Percentiles rank a stretch among this genome's conserved stretches.
Evolutionary conservation across 2,888 invertebrate genomes (phyloP).

Genomic region (Phrixothrix hirtus): DNA sequence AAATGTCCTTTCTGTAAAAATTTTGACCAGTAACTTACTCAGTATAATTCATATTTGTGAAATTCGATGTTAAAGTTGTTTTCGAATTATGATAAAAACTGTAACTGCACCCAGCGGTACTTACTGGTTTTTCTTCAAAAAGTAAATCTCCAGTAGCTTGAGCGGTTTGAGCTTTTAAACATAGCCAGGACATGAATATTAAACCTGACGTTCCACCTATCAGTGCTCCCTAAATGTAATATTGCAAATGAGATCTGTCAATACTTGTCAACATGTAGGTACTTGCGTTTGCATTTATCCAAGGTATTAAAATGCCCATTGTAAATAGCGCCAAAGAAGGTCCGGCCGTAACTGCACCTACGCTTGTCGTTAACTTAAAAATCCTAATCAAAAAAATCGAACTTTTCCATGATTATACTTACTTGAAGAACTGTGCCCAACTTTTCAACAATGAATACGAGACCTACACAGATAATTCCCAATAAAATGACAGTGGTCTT

Average conservation of each 20-base stretch:
- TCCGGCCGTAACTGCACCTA: constrained; percentile 68
- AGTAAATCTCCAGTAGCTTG: constrained; percentile 65
- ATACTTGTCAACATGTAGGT: not conserved
- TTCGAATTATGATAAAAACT: too few relatives aligned
- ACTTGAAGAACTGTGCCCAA: constrained; percentile 72
- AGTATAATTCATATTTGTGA: too few relatives aligned
- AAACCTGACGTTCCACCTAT: constrained; percentile 69
- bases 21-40: too few relatives aligned
- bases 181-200: constrained; percentile 68
- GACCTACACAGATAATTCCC: constrained; percentile 64
- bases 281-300: constrained; percentile 63
- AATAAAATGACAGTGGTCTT: constrained; percentile 67
- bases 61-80: too few relatives aligned
- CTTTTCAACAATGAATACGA: constrained; percentile 67
- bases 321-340: constrained; percentile 70
- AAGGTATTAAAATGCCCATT: constrained; percentile 69
- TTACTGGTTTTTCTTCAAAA: constrained; percentile 68
- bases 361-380: constrained; percentile 61
- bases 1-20: too few relatives aligned
- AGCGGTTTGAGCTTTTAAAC: constrained; percentile 68
- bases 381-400: not conserved
- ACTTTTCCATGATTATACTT: constrained; percentile 19
- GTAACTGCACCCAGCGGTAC: constrained; percentile 66
- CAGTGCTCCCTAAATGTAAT: constrained; percentile 64
- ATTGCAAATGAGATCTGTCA: not conserved